phyloP scores from a whole-genome alignment of 2,113 vertebrate genomes.

The Vulpes ferrilata region DNA sequence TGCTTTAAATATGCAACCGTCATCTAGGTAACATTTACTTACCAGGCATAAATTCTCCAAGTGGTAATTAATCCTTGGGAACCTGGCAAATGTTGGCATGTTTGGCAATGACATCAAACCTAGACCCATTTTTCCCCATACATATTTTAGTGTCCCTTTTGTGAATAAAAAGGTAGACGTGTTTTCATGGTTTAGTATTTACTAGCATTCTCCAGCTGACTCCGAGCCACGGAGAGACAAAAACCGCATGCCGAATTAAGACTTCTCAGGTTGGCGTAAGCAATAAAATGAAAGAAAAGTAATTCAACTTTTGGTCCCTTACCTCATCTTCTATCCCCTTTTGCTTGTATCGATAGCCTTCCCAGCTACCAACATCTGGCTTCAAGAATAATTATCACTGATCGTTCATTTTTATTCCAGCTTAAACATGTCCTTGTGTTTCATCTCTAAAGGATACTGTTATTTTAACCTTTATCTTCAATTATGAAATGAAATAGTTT shows the following conservation, averaged over 20 bases:
- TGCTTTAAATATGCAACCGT: constrained; percentile 53
- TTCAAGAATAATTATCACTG: neutral
- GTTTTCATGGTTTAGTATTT: constrained; percentile 70
- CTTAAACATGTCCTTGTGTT: neutral
- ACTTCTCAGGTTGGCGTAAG: neutral
- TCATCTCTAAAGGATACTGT: neutral
- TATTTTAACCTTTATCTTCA: neutral
- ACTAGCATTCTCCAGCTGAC: neutral
- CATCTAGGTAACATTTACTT: constrained; percentile 65
- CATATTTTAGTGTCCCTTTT: constrained; percentile 35
- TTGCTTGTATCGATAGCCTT: neutral
- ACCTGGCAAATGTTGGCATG: neutral
- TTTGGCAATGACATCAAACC: neutral
- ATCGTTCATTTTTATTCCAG: neutral
- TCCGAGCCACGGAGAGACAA: neutral
- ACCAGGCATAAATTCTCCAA: constrained; percentile 50
- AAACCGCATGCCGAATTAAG: neutral
- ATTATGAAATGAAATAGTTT: neutral
- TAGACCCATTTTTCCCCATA: neutral
- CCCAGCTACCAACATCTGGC: neutral
- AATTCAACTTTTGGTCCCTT: neutral
- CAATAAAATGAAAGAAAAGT: constrained; percentile 36
- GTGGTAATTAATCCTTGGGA: constrained; percentile 57
- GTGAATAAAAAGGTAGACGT: constrained; percentile 50
- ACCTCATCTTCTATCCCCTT: neutral